phyloP scores from a whole-genome alignment of 2,797 vertebrate genomes.

The Thripadectes ignobilis region DNA sequence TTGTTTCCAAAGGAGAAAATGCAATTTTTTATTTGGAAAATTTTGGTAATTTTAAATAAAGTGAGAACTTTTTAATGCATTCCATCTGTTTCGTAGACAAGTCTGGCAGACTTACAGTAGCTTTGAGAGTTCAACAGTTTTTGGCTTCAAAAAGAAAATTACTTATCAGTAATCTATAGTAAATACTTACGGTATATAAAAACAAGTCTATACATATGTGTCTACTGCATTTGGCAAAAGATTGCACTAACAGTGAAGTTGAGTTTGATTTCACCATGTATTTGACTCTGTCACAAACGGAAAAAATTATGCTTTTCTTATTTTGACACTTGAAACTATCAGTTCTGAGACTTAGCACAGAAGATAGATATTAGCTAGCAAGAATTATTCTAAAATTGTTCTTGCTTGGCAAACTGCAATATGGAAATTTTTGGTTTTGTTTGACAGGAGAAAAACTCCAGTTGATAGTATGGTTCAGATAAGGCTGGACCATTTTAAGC shows the following conservation, averaged over 20 bases:
- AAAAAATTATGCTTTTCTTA: conserved; percentile 15
- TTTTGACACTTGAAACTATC: conserved; percentile 2
- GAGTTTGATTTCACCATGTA: neutral
- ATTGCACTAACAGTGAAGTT: neutral
- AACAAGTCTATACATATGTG: neutral
- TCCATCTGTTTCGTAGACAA: conserved; percentile 65
- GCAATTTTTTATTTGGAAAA: conserved; percentile 71
- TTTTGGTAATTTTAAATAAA: conserved; percentile 65
- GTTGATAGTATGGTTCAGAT: neutral
- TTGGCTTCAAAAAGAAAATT: conserved; percentile 36
- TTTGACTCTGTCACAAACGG: neutral
- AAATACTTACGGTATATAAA: neutral
- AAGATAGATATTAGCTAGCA: neutral
- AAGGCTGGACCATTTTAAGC: neutral
- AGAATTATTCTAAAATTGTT: conserved; percentile 32
- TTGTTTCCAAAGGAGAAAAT: conserved; percentile 48
- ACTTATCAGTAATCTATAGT: conserved; percentile 38
- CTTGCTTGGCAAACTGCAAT: neutral
- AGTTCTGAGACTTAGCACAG: neutral
- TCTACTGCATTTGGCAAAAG: conserved; percentile 30
- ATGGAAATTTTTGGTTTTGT: neutral
- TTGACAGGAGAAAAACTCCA: neutral
- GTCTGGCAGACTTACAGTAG: conserved; percentile 55
- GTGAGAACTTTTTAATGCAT: conserved; percentile 64
- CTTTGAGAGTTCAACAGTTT: conserved; percentile 44